Evolutionary conservation across 1,140 invertebrate genomes (phyloP).

Genomic region (Drosophila truncata): DNA sequence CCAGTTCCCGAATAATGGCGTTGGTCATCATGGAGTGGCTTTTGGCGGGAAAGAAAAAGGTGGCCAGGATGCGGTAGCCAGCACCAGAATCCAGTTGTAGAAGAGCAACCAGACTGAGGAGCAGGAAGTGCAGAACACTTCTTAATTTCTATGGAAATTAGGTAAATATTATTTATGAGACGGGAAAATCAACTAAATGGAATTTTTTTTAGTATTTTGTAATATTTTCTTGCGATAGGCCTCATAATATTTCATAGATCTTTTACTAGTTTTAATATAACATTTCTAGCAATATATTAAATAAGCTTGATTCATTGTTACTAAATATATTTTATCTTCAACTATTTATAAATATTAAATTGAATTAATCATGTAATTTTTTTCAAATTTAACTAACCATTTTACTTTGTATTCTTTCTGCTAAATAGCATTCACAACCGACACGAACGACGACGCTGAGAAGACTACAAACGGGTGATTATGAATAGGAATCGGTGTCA

Average conservation of each 20-base stretch:
- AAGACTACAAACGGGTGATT: slow-evolving; percentile 9
- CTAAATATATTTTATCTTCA: not conserved
- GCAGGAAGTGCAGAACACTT: slow-evolving; percentile 3
- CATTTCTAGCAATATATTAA: not conserved
- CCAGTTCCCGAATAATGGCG: slow-evolving; percentile 66
- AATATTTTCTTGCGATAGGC: not conserved
- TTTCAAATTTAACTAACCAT: slow-evolving; percentile 18
- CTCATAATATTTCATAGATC: not conserved
- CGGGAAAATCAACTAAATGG: not conserved
- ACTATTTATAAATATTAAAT: not conserved
- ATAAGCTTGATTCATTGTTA: not conserved
- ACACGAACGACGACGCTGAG: not conserved
- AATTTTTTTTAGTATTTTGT: not conserved
- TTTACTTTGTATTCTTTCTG: not conserved
- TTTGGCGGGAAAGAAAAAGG: slow-evolving; percentile 74
- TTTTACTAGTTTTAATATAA: not conserved
- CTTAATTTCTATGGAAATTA: slow-evolving; percentile 68
- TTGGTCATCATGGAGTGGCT: slow-evolving; percentile 79
- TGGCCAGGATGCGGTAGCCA: slow-evolving; percentile 61
- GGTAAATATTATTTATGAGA: not conserved
- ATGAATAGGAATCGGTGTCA: too few relatives aligned
- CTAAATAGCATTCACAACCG: slow-evolving; percentile 1
- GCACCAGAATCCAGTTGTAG: slow-evolving; percentile 34
- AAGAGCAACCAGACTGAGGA: slow-evolving; percentile 49
- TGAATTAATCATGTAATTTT: not conserved